Percentiles rank a stretch among this genome's conserved stretches.
These are phyloP conservation scores for Latrodectus geometricus DNA, from an alignment of 1,140 invertebrate genomes.

Conservation along the genomic window DNA sequence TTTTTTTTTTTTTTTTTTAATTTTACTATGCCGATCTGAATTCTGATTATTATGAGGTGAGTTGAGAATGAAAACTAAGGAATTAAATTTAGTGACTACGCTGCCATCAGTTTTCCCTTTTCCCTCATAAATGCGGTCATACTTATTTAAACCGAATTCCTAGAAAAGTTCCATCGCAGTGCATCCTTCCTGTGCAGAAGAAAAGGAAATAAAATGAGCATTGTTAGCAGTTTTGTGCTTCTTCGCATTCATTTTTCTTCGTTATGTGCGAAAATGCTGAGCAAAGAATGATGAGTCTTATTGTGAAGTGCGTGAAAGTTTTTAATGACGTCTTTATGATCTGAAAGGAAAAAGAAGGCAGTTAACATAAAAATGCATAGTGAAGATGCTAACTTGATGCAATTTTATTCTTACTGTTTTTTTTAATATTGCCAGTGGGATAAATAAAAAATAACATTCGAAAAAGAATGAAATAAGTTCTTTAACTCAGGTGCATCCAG, in stretches of 20 bases:
- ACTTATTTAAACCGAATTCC: no score
- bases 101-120: no score
- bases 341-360: neutral
- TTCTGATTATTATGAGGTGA: no score
- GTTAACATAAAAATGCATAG: neutral
- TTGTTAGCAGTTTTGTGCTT: neutral
- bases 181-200: no score
- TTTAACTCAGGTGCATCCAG: neutral
- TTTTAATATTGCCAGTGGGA: conserved; percentile 3
- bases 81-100: no score
- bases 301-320: neutral
- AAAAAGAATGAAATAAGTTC: neutral
- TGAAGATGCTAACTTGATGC: neutral
- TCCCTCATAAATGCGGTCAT: no score
- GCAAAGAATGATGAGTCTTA: neutral
- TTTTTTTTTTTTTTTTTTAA: no score
- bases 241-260: neutral
- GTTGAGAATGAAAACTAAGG: no score
- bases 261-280: neutral
- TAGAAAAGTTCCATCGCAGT: no score
- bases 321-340: conserved; percentile 20
- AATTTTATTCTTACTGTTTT: neutral
- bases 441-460: neutral
- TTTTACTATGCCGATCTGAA: no score
- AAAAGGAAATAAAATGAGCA: neutral